Evolutionary conservation across 2,113 vertebrate species (phyloP).

Genomic region (Sphyrna mokarran): DNA sequence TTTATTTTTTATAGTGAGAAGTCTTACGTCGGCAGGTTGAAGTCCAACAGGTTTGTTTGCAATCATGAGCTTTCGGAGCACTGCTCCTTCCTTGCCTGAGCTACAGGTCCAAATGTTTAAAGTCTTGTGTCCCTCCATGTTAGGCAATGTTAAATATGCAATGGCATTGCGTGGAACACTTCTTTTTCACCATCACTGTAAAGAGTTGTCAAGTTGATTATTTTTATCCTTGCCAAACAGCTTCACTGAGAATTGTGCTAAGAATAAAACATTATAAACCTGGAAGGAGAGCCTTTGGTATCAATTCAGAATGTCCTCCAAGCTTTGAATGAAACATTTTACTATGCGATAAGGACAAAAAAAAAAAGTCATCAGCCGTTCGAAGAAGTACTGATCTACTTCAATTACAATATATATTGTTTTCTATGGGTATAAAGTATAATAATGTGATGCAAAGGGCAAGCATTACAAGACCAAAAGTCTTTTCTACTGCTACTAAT

Average conservation of each 20-base stretch:
- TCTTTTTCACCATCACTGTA: neutral
- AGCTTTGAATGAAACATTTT: neutral
- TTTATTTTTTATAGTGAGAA: too few species aligned
- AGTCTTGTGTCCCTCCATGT: neutral
- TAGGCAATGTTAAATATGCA: neutral
- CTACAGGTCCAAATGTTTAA: neutral
- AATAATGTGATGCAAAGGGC: neutral
- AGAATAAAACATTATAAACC: neutral
- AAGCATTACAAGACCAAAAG: neutral
- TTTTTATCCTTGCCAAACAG: neutral
- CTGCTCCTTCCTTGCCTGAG: too few species aligned
- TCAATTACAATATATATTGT: neutral
- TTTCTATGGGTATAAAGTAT: neutral
- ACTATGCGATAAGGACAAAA: neutral
- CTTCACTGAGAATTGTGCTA: neutral
- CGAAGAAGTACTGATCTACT: neutral
- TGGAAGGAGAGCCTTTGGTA: neutral
- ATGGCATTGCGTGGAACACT: neutral
- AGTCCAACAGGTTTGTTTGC: too few species aligned
- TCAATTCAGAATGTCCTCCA: neutral
- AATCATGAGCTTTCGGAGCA: too few species aligned
- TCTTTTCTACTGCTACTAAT: neutral
- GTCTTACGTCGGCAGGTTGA: too few species aligned
- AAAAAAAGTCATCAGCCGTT: neutral
- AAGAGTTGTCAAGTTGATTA: neutral